Evolutionary conservation across 2,888 invertebrate genomes (phyloP).

Genomic region (Chesias legatella): DNA sequence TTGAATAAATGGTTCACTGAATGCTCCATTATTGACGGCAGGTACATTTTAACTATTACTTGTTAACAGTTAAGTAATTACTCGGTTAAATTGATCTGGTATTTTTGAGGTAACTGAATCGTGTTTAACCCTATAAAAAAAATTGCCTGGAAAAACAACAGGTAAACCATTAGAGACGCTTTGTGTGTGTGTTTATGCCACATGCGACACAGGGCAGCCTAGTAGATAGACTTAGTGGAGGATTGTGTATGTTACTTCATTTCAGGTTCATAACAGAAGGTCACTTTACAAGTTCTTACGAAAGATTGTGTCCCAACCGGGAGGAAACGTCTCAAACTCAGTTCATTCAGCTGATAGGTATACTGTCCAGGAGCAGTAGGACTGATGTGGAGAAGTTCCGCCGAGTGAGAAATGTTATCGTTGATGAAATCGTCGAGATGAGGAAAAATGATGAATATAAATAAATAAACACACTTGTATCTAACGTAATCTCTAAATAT

Average conservation of each 20-base stretch:
- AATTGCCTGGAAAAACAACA: no score
- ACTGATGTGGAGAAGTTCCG: constrained; percentile 31
- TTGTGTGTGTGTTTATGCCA: no score
- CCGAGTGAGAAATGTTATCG: constrained; percentile 27
- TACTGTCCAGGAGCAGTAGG: constrained; percentile 33
- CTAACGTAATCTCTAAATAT: no score
- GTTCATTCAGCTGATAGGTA: constrained; percentile 39
- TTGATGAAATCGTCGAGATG: constrained; percentile 21
- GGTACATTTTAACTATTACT: no score
- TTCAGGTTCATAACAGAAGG: constrained; percentile 16
- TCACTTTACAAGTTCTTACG: constrained; percentile 28
- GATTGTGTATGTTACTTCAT: background rate
- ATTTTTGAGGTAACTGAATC: no score
- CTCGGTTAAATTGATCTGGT: no score
- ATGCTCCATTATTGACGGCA: constrained; percentile 37
- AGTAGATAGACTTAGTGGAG: background rate
- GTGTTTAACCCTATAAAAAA: no score
- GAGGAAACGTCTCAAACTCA: constrained; percentile 33
- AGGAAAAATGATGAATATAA: constrained; percentile 4
- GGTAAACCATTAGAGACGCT: no score
- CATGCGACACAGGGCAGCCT: no score
- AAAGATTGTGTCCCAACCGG: constrained; percentile 33
- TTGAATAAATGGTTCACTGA: constrained; percentile 37
- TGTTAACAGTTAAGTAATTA: no score
- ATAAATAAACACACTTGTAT: no score